Base-by-base conservation (phyloP, 1,140 invertebrate genomes). In the Rhagoletis zephyria region DNA sequence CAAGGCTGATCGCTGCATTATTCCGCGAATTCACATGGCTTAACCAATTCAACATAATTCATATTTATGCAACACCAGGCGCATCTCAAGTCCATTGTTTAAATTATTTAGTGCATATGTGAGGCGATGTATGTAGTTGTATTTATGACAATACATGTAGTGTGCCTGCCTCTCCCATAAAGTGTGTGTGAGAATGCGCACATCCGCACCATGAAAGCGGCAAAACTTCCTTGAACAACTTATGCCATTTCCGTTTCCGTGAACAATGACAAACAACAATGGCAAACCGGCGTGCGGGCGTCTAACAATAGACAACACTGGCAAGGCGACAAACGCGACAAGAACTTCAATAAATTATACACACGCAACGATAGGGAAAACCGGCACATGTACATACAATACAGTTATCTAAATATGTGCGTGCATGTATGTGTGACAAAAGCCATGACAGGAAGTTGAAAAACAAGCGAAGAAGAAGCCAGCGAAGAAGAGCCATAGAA, bases 191-290 rank as follows among this genome's bases (percentile, higher is more conserved):
- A 51, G 48, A 19, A 81, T 1, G 74, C 74, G 74, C 74, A 30
- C 48, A 81, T 81, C 74, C 74, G 74, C 74, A 81, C 16, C 9
- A 59, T 81, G 48, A 81, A 81, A 60, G 85, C 42, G 85, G 60
- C 85, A 42, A 85, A 87, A 87, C 86, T 87, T 65, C 86, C 74
- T 81, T 51, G 45, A 56, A 70, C 86, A 87, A 87, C 86, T 87
- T 67, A 87, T 87, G 86, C 63, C 86, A 70, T 70, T 87, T 87
- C 86, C 86, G 86, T 87, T 87, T 65, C 86, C 86, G 86, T 19
- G 45, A 65, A 87, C 86, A 86, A 86, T 86, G 85, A 65, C 61
- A 70, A 64, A 87, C 64, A 87, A 87, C 86, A 87, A 87, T 65
- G 45, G 48, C 74, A 59, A 81, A 56, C 74, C n/a, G n/a, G 19